Conservation (phyloP, 2,888 invertebrate genomes). For the Bellardia bayeri region DNA sequence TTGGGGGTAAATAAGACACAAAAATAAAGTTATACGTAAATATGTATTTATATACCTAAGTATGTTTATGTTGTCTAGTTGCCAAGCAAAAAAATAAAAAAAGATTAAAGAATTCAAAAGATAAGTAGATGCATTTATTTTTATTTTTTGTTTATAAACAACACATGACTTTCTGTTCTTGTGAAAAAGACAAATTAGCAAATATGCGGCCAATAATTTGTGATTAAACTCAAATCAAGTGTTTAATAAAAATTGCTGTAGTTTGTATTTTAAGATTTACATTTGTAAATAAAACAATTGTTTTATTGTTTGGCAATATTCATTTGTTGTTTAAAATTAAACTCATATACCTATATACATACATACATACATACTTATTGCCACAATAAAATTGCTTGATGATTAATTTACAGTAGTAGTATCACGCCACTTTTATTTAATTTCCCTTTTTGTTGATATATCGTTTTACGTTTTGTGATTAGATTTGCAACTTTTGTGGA, state of each 20-base stretch:
- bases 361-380: no score
- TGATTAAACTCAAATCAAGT: no score
- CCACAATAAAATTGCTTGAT: neutral
- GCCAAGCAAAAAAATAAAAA: slow-evolving; percentile 1
- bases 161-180: neutral
- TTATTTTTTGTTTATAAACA: no score
- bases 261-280: neutral
- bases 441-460: slow-evolving; percentile 17
- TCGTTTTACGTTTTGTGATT: slow-evolving; percentile 4
- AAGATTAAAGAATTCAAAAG: neutral
- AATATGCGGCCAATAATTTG: neutral
- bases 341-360: no score
- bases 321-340: neutral
- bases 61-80: neutral
- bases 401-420: neutral
- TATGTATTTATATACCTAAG: no score
- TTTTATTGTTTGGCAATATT: neutral
- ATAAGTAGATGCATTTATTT: no score
- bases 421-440: slow-evolving; percentile 19
- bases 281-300: neutral
- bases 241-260: neutral
- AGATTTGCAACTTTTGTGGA: slow-evolving; percentile 15
- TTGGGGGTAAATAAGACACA: no score
- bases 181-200: neutral
- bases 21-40: no score